phyloP scores from a whole-genome alignment of 2,797 vertebrate species.

The Mus spretus region DNA sequence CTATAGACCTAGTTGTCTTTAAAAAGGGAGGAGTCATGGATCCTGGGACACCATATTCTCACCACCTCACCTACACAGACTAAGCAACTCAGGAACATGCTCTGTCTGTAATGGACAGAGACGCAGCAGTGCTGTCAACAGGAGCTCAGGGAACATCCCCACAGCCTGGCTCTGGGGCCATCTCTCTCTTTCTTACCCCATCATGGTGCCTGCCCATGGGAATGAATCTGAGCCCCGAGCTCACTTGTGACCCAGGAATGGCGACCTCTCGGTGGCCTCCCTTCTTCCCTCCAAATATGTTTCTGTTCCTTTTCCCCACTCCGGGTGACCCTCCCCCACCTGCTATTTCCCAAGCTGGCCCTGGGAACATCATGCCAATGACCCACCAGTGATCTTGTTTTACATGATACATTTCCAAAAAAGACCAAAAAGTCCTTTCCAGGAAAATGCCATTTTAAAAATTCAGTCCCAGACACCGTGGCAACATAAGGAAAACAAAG shows the following conservation, averaged over 20 bases:
- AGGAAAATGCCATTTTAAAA: constrained; percentile 84
- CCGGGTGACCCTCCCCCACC: neutral
- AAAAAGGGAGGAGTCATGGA: neutral
- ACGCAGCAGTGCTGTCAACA: neutral
- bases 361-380: constrained; percentile 55
- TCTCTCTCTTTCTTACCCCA: neutral
- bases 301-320: constrained; percentile 62
- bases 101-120: constrained; percentile 24
- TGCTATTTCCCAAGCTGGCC: constrained; percentile 60
- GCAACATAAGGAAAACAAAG: constrained; percentile 85
- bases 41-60: neutral
- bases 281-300: constrained; percentile 25
- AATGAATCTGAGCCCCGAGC: constrained; percentile 53
- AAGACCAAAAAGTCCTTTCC: constrained; percentile 82
- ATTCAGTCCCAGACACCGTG: constrained; percentile 77
- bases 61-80: neutral
- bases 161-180: neutral
- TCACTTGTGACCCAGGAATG: constrained; percentile 55
- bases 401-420: constrained; percentile 83
- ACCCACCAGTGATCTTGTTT: constrained; percentile 80
- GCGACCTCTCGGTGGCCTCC: neutral
- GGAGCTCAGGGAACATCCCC: neutral
- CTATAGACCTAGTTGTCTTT: neutral
- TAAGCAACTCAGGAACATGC: neutral
- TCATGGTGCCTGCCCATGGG: neutral